These are phyloP conservation scores for Bombylius major DNA, from an alignment of 2,888 invertebrate species.

Conservation along the genomic window DNA sequence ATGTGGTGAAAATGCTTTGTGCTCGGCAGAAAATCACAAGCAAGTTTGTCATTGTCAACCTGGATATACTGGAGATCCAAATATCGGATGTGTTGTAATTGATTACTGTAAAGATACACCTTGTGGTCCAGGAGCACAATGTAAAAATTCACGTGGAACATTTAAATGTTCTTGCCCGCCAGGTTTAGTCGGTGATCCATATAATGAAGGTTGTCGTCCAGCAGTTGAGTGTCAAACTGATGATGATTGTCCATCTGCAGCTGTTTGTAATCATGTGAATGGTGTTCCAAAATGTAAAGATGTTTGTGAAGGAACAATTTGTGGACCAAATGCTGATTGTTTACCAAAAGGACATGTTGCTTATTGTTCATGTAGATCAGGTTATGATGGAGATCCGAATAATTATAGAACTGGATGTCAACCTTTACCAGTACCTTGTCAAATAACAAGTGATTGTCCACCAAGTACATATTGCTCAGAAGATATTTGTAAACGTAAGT, in stretches of 20 bases:
- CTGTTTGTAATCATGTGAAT: slow-evolving; percentile 59
- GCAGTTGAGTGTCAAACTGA: slow-evolving; percentile 71
- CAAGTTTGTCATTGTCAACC: slow-evolving; percentile 77
- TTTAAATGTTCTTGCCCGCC: slow-evolving; percentile 68
- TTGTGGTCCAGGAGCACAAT: slow-evolving; percentile 68
- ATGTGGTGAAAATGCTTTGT: slow-evolving; percentile 74
- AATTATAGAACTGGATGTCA: slow-evolving; percentile 59
- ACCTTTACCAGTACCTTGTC: slow-evolving; percentile 60
- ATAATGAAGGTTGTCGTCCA: slow-evolving; percentile 66
- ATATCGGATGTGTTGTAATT: slow-evolving; percentile 54
- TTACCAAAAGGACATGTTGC: slow-evolving; percentile 59
- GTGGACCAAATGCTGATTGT: slow-evolving; percentile 78
- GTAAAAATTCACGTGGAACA: slow-evolving; percentile 66
- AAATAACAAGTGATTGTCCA: slow-evolving; percentile 58
- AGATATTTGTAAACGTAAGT: slow-evolving; percentile 65
- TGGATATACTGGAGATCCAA: slow-evolving; percentile 71
- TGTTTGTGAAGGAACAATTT: slow-evolving; percentile 63
- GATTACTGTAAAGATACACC: slow-evolving; percentile 68
- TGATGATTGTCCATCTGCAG: slow-evolving; percentile 67
- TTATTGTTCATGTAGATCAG: slow-evolving; percentile 64
- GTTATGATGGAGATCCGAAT: slow-evolving; percentile 64
- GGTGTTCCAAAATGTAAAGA: slow-evolving; percentile 70
- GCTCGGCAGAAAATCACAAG: slow-evolving; percentile 69
- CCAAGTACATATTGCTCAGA: slow-evolving; percentile 71
- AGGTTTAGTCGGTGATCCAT: slow-evolving; percentile 74